phyloP scores from a whole-genome alignment of 2,888 invertebrate genomes.

The Zhengitettix transpicula region DNA sequence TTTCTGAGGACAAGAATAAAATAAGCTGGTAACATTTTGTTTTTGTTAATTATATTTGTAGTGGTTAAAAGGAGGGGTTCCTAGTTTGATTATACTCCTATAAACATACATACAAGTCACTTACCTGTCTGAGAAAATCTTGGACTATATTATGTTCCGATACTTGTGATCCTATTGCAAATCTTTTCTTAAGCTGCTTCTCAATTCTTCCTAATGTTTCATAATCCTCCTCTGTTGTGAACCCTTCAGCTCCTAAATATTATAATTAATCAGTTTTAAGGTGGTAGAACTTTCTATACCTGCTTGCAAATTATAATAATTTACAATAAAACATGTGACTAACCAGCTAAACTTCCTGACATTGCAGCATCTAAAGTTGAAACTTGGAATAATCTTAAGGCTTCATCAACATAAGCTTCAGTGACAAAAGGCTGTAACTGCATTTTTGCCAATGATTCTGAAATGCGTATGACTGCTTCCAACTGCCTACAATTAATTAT shows the following conservation, averaged over 20 bases:
- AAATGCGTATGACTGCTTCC: constrained; percentile 89
- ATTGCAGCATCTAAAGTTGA: constrained; percentile 93
- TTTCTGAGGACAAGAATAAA: constrained; percentile 34
- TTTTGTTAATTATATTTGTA: not conserved
- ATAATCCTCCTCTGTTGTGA: constrained; percentile 87
- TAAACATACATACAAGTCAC: not conserved
- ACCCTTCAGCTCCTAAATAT: constrained; percentile 81
- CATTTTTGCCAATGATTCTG: constrained; percentile 96
- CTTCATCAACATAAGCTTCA: constrained; percentile 85
- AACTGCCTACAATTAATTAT: constrained; percentile 44
- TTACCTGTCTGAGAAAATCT: constrained; percentile 43
- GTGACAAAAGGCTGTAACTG: constrained; percentile 80
- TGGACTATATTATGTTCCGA: constrained; percentile 87
- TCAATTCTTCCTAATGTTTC: constrained; percentile 80
- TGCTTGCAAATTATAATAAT: no score
- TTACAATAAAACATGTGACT: constrained; percentile 3
- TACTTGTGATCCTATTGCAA: constrained; percentile 90
- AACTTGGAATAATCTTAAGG: constrained; percentile 88
- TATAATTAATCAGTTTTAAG: not conserved
- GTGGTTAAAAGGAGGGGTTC: not conserved
- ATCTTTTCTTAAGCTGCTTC: constrained; percentile 82
- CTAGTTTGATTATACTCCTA: no score
- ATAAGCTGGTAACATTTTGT: not conserved
- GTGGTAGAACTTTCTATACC: no score
- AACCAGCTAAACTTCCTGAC: constrained; percentile 79